Conservation (phyloP, 2,113 vertebrate species). For the Gymnarchus niloticus region DNA sequence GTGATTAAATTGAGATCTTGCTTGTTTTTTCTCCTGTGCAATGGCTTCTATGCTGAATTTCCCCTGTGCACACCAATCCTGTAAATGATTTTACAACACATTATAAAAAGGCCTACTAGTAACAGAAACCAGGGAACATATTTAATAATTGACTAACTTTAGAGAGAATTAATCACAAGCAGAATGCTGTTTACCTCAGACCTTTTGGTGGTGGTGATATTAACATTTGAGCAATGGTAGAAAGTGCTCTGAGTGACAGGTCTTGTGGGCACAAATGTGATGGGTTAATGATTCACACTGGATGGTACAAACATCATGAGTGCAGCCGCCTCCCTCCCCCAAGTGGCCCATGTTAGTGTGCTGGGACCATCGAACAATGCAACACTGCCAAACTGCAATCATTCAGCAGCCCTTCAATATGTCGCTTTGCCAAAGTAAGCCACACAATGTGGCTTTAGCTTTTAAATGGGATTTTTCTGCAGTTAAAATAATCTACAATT, state of each 20-base stretch:
- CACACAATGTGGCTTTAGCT: background rate
- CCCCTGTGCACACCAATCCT: background rate
- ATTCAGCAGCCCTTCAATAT: background rate
- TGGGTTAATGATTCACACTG: background rate
- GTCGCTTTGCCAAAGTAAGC: background rate
- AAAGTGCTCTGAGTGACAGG: background rate
- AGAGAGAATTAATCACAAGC: background rate
- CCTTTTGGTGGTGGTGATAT: background rate
- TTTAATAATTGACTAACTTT: background rate
- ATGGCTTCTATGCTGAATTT: background rate
- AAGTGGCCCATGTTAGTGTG: too few relatives aligned
- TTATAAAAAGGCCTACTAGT: background rate
- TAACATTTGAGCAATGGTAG: background rate
- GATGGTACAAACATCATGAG: background rate
- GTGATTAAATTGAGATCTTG: too few relatives aligned
- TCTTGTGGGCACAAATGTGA: background rate
- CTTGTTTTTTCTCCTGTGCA: background rate
- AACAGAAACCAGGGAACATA: background rate
- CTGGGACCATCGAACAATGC: background rate
- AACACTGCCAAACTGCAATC: background rate
- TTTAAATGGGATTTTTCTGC: background rate
- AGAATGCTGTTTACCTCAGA: background rate
- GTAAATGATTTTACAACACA: background rate
- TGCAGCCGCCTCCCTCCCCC: too few relatives aligned
- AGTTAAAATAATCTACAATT: background rate